Evolutionary conservation across 2,797 vertebrate species (phyloP).

Genomic region (Philypnodon macrostomus): DNA sequence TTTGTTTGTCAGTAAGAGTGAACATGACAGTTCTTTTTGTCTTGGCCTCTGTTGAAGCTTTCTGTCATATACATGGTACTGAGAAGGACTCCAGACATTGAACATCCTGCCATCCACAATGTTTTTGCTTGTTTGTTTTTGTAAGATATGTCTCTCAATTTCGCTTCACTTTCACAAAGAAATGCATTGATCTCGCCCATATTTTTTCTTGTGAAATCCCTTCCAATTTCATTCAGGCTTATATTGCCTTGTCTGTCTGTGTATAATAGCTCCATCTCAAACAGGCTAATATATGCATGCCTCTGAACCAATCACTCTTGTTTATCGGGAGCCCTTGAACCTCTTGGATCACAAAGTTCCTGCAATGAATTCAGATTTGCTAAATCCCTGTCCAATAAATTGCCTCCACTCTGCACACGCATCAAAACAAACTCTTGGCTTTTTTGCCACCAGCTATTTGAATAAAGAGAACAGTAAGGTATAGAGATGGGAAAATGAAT

Average conservation of each 20-base stretch:
- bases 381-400: slow-evolving; percentile 75
- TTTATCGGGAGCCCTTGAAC: slow-evolving; percentile 75
- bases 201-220: slow-evolving; percentile 34
- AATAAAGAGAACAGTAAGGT: slow-evolving; percentile 38
- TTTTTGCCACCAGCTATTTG: slow-evolving; percentile 54
- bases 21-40: slow-evolving; percentile 34
- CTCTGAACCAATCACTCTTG: slow-evolving; percentile 74
- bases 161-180: slow-evolving; percentile 27
- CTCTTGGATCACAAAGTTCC: slow-evolving; percentile 69
- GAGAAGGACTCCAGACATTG: slow-evolving; percentile 29
- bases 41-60: slow-evolving; percentile 23
- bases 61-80: slow-evolving; percentile 26
- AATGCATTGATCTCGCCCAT: slow-evolving; percentile 37
- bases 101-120: slow-evolving; percentile 22
- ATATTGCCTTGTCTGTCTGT: slow-evolving; percentile 51
- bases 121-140: slow-evolving; percentile 8
- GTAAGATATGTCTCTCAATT: slow-evolving; percentile 17
- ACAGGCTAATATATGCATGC: slow-evolving; percentile 68
- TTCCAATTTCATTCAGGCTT: slow-evolving; percentile 37
- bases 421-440: slow-evolving; percentile 60
- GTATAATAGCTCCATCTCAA: slow-evolving; percentile 57
- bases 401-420: slow-evolving; percentile 61
- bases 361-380: slow-evolving; percentile 70
- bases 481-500: slow-evolving; percentile 47
- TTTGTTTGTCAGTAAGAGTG: slow-evolving; percentile 24